These are phyloP conservation scores for Macroglossus sobrinus DNA, from an alignment of 2,113 vertebrate species.

Conservation along the genomic window DNA sequence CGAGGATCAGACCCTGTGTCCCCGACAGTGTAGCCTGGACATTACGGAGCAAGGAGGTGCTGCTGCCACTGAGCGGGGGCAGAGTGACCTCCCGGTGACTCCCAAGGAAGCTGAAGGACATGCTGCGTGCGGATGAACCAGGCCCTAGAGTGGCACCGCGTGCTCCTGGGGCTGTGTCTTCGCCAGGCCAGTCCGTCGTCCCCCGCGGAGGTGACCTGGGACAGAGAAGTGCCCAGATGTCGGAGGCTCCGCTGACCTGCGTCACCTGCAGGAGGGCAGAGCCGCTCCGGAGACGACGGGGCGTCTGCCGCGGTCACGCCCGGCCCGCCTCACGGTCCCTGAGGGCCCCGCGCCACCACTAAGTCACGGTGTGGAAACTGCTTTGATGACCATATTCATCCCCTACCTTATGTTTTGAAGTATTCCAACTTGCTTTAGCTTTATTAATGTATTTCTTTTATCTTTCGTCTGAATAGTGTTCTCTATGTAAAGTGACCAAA, in stretches of 20 bases:
- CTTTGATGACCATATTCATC: conserved; percentile 76
- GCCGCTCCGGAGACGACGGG: background rate
- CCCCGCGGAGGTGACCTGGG: background rate
- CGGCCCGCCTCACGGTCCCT: background rate
- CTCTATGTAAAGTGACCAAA: conserved; percentile 87
- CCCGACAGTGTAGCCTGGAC: fast-evolving
- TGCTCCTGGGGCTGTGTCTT: background rate
- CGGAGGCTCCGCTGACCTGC: background rate
- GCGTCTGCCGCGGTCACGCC: background rate
- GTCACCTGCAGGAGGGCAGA: background rate
- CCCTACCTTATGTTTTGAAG: conserved; percentile 81
- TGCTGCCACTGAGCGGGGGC: background rate
- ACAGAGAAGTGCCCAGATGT: background rate
- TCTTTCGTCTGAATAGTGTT: conserved; percentile 87
- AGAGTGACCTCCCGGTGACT: background rate
- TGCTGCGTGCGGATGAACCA: too few species aligned
- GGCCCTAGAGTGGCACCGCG: too few species aligned
- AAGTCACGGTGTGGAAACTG: conserved; percentile 62
- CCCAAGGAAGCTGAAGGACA: too few species aligned
- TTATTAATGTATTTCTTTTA: conserved; percentile 89
- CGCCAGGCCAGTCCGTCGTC: background rate
- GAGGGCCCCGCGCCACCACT: background rate
- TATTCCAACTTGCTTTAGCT: conserved; percentile 80
- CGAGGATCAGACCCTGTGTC: background rate
- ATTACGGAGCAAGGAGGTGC: background rate